Conservation (phyloP, 2,888 invertebrate species). For the Ephialtes manifestator region DNA sequence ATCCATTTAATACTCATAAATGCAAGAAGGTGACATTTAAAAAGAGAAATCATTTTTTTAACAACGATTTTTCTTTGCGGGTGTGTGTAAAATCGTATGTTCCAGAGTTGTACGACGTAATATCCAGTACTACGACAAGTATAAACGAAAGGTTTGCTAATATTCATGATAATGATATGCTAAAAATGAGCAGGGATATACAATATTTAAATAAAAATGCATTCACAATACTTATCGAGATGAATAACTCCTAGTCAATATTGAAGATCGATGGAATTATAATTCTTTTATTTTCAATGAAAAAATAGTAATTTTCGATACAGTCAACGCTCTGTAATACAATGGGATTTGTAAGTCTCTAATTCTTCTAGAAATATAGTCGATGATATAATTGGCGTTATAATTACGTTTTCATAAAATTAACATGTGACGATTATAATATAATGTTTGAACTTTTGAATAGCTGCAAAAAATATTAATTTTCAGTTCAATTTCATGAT, state of each 20-base stretch:
- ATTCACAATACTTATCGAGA: neutral
- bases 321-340: too few relatives aligned
- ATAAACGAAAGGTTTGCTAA: constrained; percentile 21
- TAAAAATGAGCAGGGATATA: neutral
- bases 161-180: constrained; percentile 25
- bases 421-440: too few relatives aligned
- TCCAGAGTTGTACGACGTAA: neutral
- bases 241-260: neutral
- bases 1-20: constrained; percentile 33
- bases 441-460: too few relatives aligned
- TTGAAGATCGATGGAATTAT: neutral
- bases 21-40: constrained; percentile 26
- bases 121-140: constrained; percentile 20
- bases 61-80: constrained; percentile 9
- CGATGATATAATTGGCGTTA: too few relatives aligned
- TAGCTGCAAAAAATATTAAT: too few relatives aligned
- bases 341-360: too few relatives aligned
- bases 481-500: too few relatives aligned
- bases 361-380: too few relatives aligned
- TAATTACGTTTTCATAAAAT: too few relatives aligned
- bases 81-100: neutral
- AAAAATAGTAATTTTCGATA: neutral
- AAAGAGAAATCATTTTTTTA: neutral
- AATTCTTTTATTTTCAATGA: neutral
- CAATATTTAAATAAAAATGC: constrained; percentile 11